Evolutionary conservation across 2,113 vertebrate species (phyloP).

Genomic region (Calyptomena viridis): DNA sequence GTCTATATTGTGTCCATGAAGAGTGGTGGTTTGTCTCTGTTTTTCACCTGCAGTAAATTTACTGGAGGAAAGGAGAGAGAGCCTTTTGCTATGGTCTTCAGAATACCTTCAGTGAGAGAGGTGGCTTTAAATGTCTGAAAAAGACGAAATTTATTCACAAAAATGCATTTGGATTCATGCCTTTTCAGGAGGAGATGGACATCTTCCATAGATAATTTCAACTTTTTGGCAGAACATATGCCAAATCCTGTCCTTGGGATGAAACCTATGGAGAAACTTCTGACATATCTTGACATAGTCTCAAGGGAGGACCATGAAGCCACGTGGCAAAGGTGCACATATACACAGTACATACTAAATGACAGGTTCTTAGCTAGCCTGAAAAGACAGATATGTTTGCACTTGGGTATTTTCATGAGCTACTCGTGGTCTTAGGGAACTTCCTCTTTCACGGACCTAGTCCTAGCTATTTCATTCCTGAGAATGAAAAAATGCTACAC

Average conservation of each 20-base stretch:
- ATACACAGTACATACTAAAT: background rate
- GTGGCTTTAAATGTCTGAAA: background rate
- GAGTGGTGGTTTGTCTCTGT: background rate
- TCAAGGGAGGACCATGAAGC: background rate
- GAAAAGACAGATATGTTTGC: background rate
- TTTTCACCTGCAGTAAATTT: background rate
- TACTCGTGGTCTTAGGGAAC: background rate
- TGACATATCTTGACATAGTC: background rate
- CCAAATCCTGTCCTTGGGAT: background rate
- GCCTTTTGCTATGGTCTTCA: background rate
- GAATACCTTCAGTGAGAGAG: background rate
- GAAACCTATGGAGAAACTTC: background rate
- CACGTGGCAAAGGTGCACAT: accelerated
- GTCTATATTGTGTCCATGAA: background rate
- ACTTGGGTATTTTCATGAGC: background rate
- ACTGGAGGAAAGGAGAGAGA: background rate
- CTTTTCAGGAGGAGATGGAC: background rate
- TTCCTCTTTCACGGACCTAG: background rate
- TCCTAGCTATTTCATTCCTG: background rate
- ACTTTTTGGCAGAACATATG: background rate
- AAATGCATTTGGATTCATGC: background rate
- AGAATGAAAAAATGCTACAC: background rate
- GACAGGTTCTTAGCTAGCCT: too few relatives aligned
- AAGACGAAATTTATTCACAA: background rate
- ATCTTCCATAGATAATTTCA: background rate